A percentile compares a stretch with the other conserved stretches of the same genome.
These are phyloP conservation scores for Agrypnus murinus DNA, from an alignment of 2,888 invertebrate genomes.

Conservation along the genomic window DNA sequence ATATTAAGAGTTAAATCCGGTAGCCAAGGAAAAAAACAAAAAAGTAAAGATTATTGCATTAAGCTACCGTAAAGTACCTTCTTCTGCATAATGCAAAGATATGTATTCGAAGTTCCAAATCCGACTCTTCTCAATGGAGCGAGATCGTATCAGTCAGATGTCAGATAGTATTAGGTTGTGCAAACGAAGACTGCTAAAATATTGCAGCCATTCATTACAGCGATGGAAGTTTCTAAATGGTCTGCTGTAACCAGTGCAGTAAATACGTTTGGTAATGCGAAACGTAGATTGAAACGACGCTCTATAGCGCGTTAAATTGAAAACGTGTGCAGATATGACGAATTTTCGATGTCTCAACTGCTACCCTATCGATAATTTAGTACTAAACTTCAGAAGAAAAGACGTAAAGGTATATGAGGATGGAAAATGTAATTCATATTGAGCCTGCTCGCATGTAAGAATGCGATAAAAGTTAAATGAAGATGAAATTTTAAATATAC, in stretches of 20 bases:
- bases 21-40: conserved; percentile 22
- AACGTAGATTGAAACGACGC: conserved; percentile 62
- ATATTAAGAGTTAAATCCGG: conserved; percentile 20
- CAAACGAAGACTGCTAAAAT: conserved; percentile 55
- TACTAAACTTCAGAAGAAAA: conserved; percentile 19
- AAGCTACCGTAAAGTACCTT: conserved; percentile 19
- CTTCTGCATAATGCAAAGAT: conserved; percentile 16
- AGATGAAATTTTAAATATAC: too few species aligned
- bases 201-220: conserved; percentile 36
- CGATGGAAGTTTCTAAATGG: conserved; percentile 31
- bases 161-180: conserved; percentile 60
- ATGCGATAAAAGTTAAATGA: too few species aligned
- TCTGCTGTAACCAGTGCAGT: conserved; percentile 50
- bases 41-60: conserved; percentile 15
- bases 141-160: conserved; percentile 61
- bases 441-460: too few species aligned
- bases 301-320: conserved; percentile 66
- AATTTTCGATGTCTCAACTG: conserved; percentile 58
- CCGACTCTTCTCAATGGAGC: conserved; percentile 23
- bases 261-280: conserved; percentile 61
- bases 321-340: conserved; percentile 65
- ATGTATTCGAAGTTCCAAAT: conserved; percentile 24
- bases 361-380: conserved; percentile 41
- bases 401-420: background rate
- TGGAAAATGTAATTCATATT: too few species aligned